Percentiles rank a stretch among this genome's conserved stretches.
Conservation (phyloP, 1,140 invertebrate species). For the Rhysida immarginata region DNA sequence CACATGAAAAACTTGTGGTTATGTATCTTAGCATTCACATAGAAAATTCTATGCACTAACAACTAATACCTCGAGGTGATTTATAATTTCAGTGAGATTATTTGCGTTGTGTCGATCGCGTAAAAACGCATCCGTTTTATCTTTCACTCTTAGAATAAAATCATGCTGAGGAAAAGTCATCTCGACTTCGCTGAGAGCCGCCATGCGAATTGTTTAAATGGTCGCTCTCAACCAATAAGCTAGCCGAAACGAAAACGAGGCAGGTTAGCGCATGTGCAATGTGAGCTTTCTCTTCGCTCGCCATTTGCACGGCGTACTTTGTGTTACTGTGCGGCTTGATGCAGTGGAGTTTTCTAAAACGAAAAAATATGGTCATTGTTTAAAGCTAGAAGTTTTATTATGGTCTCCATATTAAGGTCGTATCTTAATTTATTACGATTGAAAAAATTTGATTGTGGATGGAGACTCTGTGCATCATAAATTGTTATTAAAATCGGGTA, state of each 20-base stretch:
- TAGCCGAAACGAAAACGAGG: too few species aligned
- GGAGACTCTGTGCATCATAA: slow-evolving; percentile 21
- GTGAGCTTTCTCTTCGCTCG: too few species aligned
- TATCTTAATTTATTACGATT: slow-evolving; percentile 23
- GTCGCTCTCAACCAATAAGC: too few species aligned
- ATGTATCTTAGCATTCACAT: too few species aligned
- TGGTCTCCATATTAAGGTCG: slow-evolving; percentile 25
- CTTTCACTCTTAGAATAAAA: too few species aligned
- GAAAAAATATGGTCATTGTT: slow-evolving; percentile 7
- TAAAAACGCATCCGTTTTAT: background rate
- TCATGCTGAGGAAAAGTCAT: too few species aligned
- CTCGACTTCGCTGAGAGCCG: too few species aligned
- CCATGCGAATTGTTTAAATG: too few species aligned
- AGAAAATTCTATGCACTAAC: too few species aligned
- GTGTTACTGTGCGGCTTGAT: background rate
- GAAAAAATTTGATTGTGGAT: slow-evolving; percentile 25
- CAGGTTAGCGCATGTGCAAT: too few species aligned
- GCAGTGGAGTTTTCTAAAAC: background rate
- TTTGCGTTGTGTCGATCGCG: slow-evolving; percentile 19
- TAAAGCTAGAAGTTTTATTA: background rate
- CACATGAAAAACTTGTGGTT: too few species aligned
- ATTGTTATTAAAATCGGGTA: slow-evolving; percentile 23
- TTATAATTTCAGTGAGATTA: slow-evolving; percentile 20
- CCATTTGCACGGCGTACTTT: background rate
- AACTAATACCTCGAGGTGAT: slow-evolving; percentile 20